Evolutionary conservation across 64 coral and sea anemone genomes (phyloP).

Genomic region (Actinia tenebrosa): DNA sequence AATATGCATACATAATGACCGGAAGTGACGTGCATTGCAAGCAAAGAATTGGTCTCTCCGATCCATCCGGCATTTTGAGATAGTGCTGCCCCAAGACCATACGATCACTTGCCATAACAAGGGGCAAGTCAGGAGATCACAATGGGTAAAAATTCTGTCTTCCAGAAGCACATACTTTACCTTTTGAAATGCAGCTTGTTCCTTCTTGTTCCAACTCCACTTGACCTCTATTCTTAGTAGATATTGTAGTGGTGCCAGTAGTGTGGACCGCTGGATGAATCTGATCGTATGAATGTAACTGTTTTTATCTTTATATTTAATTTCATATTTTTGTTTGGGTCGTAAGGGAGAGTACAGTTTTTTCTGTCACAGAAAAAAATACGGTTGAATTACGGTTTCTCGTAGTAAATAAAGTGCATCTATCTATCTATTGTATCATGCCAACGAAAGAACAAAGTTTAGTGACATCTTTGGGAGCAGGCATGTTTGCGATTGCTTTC

Average conservation of each 20-base stretch:
- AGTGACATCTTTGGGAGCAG: not conserved
- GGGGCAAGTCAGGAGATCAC: not conserved
- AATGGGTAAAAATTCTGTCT: not conserved
- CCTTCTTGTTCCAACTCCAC: not conserved
- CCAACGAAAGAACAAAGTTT: not conserved
- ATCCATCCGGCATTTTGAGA: constrained; percentile 9
- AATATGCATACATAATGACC: too few species aligned
- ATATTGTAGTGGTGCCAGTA: not conserved
- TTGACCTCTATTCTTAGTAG: not conserved
- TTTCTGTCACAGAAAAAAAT: too few species aligned
- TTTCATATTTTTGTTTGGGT: too few species aligned
- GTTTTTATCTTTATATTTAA: too few species aligned
- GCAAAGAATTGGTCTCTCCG: not conserved
- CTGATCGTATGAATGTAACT: too few species aligned
- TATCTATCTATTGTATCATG: not conserved
- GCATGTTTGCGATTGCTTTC: too few species aligned
- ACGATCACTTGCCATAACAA: not conserved
- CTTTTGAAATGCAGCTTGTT: not conserved
- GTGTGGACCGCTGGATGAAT: not conserved
- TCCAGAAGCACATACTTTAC: not conserved
- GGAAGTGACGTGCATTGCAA: too few species aligned
- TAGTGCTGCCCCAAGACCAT: not conserved
- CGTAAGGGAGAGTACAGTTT: not conserved
- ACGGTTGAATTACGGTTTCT: too few species aligned
- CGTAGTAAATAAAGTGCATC: too few species aligned